Conservation (phyloP, 2,888 invertebrate species). For the Dorcus hopei region DNA sequence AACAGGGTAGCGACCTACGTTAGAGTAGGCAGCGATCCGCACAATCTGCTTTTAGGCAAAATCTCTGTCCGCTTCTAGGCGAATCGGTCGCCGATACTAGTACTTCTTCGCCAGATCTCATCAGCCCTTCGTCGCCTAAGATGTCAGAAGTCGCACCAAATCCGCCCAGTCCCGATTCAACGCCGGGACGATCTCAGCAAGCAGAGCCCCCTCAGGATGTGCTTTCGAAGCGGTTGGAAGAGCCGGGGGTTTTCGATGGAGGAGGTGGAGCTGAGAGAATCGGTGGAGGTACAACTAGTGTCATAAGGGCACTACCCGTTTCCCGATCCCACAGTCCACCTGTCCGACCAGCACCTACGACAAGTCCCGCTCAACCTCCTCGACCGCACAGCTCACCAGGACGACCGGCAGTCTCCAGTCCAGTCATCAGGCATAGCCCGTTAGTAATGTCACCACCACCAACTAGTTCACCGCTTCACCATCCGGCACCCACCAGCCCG, state of each 20-base stretch:
- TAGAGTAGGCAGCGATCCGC: constrained; percentile 44
- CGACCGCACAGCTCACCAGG: constrained; percentile 49
- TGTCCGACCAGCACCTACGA: constrained; percentile 40
- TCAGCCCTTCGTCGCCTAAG: constrained; percentile 80
- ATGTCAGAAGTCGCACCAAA: constrained; percentile 62
- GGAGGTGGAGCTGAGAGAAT: constrained; percentile 34
- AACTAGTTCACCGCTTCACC: constrained; percentile 18
- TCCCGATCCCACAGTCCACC: constrained; percentile 47
- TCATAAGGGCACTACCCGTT: constrained; percentile 42
- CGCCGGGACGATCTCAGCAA: constrained; percentile 56
- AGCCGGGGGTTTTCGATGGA: constrained; percentile 56
- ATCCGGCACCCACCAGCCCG: constrained; percentile 40
- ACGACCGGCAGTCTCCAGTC: constrained; percentile 43
- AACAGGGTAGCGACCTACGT: constrained; percentile 9
- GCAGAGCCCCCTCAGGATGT: constrained; percentile 48
- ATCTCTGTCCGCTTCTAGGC: constrained; percentile 61
- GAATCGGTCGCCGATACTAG: constrained; percentile 92
- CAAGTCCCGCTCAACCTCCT: constrained; percentile 45
- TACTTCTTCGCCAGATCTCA: constrained; percentile 86
- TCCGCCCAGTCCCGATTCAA: constrained; percentile 60
- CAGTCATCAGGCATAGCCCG: constrained; percentile 44
- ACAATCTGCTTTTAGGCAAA: constrained; percentile 46
- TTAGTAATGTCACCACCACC: constrained; percentile 34
- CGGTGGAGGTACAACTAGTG: constrained; percentile 40
- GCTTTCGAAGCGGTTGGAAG: constrained; percentile 49